phyloP scores from a whole-genome alignment of 2,797 vertebrate species.

The Poecilia velifera region DNA sequence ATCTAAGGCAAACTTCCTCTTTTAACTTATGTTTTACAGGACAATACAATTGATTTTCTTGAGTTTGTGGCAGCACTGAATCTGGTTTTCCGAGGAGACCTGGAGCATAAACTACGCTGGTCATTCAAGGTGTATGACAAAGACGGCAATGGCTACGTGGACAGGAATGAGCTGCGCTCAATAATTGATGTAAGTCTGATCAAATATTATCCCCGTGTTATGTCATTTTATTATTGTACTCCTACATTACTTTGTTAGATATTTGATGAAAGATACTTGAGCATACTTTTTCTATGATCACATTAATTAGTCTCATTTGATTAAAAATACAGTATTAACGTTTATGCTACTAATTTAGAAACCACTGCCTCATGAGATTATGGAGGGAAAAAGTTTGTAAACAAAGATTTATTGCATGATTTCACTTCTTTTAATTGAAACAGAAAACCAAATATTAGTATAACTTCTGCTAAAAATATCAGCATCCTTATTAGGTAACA shows the following conservation, averaged over 20 bases:
- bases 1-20: not conserved
- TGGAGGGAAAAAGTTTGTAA: not conserved
- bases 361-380: not conserved
- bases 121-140: conserved; percentile 82
- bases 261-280: not conserved
- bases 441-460: not conserved
- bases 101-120: conserved; percentile 80
- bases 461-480: not conserved
- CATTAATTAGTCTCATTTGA: not conserved
- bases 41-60: conserved; percentile 80
- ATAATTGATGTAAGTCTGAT: conserved; percentile 78
- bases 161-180: conserved; percentile 71
- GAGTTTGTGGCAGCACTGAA: conserved; percentile 81
- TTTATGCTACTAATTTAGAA: not conserved
- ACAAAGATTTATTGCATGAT: not conserved
- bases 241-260: not conserved
- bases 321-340: not conserved
- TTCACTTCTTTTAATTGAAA: not conserved
- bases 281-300: not conserved
- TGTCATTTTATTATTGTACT: not conserved
- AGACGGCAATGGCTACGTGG: conserved; percentile 76
- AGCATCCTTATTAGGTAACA: not conserved
- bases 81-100: conserved; percentile 77
- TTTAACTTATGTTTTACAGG: conserved; percentile 55
- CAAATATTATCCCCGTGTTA: not conserved